Percentiles rank a stretch among this genome's conserved stretches.
These are phyloP conservation scores for Meiosimyza decipiens DNA, from an alignment of 2,888 invertebrate species.

Conservation along the genomic window DNA sequence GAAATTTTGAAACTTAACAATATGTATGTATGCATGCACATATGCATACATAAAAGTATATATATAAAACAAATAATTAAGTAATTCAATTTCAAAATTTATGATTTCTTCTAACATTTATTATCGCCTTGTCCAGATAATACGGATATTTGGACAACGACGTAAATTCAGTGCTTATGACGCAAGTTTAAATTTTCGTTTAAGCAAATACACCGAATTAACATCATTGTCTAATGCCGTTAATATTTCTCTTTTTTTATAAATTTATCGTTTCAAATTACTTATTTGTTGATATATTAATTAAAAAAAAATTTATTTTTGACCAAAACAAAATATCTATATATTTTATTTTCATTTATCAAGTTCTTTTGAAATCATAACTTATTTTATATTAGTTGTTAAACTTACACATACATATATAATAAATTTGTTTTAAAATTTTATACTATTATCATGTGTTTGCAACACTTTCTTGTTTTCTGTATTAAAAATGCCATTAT, in stretches of 20 bases:
- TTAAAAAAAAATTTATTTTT: neutral
- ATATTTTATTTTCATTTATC: constrained; percentile 9
- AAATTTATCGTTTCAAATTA: too few species aligned
- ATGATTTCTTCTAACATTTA: constrained; percentile 12
- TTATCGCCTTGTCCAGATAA: constrained; percentile 1
- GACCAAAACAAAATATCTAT: neutral
- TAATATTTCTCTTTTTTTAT: too few species aligned
- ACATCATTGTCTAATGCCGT: too few species aligned
- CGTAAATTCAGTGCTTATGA: neutral
- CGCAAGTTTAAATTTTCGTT: too few species aligned
- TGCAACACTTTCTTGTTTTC: neutral
- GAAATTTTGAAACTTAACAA: constrained; percentile 33
- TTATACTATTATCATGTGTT: neutral
- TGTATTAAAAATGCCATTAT: constrained; percentile 24
- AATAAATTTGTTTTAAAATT: constrained; percentile 26
- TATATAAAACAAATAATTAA: constrained; percentile 26
- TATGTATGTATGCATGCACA: neutral
- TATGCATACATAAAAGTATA: neutral
- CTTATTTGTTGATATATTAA: too few species aligned
- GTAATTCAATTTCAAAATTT: constrained; percentile 26
- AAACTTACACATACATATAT: constrained; percentile 12
- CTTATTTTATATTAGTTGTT: neutral
- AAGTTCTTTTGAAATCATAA: neutral
- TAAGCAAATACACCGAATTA: too few species aligned
- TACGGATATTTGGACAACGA: neutral